Base-by-base conservation (phyloP, 2,888 invertebrate species). In the Pandemis corylana region DNA sequence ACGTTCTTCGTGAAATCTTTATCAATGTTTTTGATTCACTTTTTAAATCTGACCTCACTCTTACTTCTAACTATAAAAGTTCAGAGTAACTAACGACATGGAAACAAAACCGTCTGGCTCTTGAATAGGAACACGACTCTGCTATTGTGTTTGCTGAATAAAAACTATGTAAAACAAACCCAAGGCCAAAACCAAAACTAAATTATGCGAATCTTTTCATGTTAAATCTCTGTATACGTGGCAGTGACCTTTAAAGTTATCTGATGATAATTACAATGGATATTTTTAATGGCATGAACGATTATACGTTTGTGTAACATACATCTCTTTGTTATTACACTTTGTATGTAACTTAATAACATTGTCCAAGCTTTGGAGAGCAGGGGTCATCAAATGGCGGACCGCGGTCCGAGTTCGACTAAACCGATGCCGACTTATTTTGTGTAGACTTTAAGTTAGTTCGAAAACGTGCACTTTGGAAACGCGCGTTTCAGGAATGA, bases 51-150 rank as follows among this genome's bases (percentile, higher is more conserved):
- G 28, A 36, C 4, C n/a, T 20, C 20, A 20, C 51, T 56, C n/a
- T 56, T 56, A 59, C 49, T 13, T 65, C 49, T 46, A 49, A 63
- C 64, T 62, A 56, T 20, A 41, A 49, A 56, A 49, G 41, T 61
- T 51, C 51, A 53, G 56, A 56, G 64, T 69, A 69, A 65, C 64
- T 69, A 69, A 65, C 68, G 64, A 69, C 59, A 64, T 49, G 68
- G 46, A n/a, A 49, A 63, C 13, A 15, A 44, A 20, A 46, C 64
- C 46, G 46, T 65, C 7, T 64, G 42, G 42, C 64, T 56, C 36
- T 64, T 61, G 73, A 68, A 65, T 68, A 49, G 72, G 44, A 46
- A 53, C 63, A 41, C 49, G 36, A 56, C 6, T 46, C 68, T 41
- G 56, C 36, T 56, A 59, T 59, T 59, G 12, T 59, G 10, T 28